Evolutionary conservation across 1,140 invertebrate genomes (phyloP).

Genomic region (Homarus americanus): DNA sequence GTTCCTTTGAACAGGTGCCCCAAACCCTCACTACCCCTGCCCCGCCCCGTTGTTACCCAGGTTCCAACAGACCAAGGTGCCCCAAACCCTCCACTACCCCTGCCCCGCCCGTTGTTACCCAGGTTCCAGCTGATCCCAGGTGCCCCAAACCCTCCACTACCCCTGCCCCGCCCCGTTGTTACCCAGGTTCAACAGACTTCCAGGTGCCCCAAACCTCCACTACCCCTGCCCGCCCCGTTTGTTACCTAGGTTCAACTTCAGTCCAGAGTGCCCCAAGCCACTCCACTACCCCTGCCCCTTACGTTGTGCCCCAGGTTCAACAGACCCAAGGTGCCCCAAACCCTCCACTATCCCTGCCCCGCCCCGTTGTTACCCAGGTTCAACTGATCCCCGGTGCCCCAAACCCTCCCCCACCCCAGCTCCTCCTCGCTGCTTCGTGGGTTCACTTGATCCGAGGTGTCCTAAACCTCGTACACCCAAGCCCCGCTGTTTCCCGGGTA

Average conservation of each 20-base stretch:
- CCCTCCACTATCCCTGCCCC: conserved; percentile 51
- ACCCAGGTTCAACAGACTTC: neutral
- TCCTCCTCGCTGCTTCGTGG: conserved; percentile 30
- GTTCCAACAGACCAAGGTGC: conserved; percentile 59
- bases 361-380: conserved; percentile 42
- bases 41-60: neutral
- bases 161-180: neutral
- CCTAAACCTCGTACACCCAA: conserved; percentile 16
- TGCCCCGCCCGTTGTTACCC: no score
- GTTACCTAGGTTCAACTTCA: neutral
- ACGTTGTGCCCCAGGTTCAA: conserved; percentile 32
- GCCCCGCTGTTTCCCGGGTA: conserved; percentile 37
- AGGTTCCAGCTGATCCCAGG: neutral
- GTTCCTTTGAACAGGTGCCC: neutral
- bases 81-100: conserved; percentile 26
- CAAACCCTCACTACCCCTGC: neutral
- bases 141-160: neutral
- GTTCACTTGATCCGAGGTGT: conserved; percentile 52
- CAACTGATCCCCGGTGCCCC: conserved; percentile 47
- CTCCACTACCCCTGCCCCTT: conserved; percentile 35
- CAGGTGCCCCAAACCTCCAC: conserved; percentile 34
- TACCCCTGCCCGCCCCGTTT: neutral
- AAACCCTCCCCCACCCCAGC: conserved; percentile 28
- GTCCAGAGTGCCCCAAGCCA: conserved; percentile 10
- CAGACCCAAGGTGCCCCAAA: conserved; percentile 58